Base-by-base conservation (phyloP, 2,888 invertebrate species). In the Caenorhabditis macrosperma region DNA sequence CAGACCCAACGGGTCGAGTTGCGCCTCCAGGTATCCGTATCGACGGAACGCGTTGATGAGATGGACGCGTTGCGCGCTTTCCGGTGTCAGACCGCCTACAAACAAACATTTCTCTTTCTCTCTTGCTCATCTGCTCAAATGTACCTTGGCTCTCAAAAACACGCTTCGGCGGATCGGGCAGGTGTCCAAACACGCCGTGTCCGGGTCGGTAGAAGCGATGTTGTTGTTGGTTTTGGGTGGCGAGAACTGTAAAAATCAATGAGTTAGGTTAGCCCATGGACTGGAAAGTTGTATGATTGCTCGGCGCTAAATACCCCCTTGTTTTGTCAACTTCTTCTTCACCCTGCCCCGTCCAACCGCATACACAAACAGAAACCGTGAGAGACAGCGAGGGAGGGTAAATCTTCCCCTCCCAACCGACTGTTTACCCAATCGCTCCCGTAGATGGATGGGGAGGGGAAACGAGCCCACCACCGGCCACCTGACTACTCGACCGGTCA, bases 41-140 rank as follows among this genome's bases (percentile, higher is more conserved):
- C 88, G 63, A 2, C 90, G 82, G 74, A 83, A 90, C 1, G 89
- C 89, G 59, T 90, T 88, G 64, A 88, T 85, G 15, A 90, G 74
- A 79, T 88, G 87, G 12, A 86, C 78, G 12, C 82, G 71, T 57
- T 86, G 87, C n/a, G 84, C 82, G 44, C 77, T 82, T 57, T 86
- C 84, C 9, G 74, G 67, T 9, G 66, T 79, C 33, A 86, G 78
- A 10, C 81, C 78, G 22, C 84, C 84, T 83, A 48, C 6, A 69
- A 79, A 3, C 20, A 78, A 26, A 28, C 28, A 24, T 15, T 38
- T 17, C 30, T 22, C 22, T 48, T 59, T 33, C 41, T 59, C n/a
- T 30, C 38, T n/a, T n/a, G n/a, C n/a, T n/a, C n/a, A n/a, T n/a
- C n/a, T n/a, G n/a, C n/a, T 44, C 44, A 59, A 64, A 54, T 60